Evolutionary conservation across 2,797 vertebrate genomes (phyloP).

Genomic region (Falco naumanni): DNA sequence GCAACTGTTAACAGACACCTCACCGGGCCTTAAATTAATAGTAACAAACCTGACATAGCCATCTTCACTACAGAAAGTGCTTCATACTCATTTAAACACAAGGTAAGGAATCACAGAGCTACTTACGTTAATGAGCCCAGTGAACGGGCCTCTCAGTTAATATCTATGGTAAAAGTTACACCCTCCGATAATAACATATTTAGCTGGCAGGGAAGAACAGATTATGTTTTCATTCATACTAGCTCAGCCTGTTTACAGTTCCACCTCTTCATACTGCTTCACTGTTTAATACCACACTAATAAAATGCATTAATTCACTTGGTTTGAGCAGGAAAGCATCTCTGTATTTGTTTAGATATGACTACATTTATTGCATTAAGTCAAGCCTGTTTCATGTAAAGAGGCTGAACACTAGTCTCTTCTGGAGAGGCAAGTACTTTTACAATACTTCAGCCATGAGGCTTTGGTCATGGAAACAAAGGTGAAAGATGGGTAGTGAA

Average conservation of each 20-base stretch:
- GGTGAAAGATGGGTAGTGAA: constrained; percentile 15
- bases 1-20: background rate
- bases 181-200: background rate
- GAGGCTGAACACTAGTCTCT: background rate
- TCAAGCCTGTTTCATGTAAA: background rate
- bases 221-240: background rate
- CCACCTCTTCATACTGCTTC: background rate
- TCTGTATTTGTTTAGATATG: background rate
- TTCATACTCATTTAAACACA: background rate
- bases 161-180: background rate
- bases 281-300: background rate
- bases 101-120: background rate
- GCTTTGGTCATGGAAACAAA: background rate
- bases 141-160: background rate
- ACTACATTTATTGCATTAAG: background rate
- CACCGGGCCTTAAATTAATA: background rate
- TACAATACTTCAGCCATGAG: background rate
- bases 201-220: background rate
- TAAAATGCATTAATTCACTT: background rate
- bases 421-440: background rate
- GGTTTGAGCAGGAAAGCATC: background rate
- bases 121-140: background rate
- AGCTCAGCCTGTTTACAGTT: background rate
- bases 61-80: background rate
- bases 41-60: background rate